Conservation (phyloP, 2,797 vertebrate genomes). For the Hydrophis major region DNA sequence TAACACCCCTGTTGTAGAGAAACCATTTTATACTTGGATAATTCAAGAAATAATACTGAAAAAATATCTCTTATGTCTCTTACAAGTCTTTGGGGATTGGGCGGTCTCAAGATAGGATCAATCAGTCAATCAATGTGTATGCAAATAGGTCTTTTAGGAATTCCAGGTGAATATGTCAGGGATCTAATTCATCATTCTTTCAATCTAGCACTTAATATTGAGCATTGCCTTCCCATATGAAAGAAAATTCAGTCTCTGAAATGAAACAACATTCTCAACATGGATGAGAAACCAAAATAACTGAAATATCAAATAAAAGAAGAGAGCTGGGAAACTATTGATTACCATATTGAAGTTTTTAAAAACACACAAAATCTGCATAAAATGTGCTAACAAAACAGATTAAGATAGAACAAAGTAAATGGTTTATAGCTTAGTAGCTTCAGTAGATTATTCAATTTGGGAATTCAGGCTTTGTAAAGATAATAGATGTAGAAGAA, state of each 20-base stretch:
- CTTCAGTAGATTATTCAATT: constrained; percentile 43
- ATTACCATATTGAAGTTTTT: constrained; percentile 42
- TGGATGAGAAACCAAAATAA: constrained; percentile 50
- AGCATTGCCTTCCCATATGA: constrained; percentile 39
- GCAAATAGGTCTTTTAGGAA: neutral
- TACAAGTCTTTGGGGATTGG: neutral
- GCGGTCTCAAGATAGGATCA: neutral
- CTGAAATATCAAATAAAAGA: constrained; percentile 43
- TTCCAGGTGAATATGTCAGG: neutral
- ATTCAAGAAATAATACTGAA: neutral
- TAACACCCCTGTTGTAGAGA: neutral
- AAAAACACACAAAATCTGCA: constrained; percentile 43
- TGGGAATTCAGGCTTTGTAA: constrained; percentile 49
- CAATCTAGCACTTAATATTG: constrained; percentile 29
- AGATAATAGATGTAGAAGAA: constrained; percentile 38
- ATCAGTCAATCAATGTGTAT: neutral
- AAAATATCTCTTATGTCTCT: neutral
- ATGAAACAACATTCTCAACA: constrained; percentile 60
- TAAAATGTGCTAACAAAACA: constrained; percentile 54
- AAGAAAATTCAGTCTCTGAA: constrained; percentile 59
- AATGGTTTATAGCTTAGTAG: constrained; percentile 45
- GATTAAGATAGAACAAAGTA: constrained; percentile 49
- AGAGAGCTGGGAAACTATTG: neutral
- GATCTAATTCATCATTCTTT: neutral
- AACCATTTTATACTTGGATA: neutral